Base-by-base conservation (phyloP, 2,888 invertebrate species). In the Villa cingulata region DNA sequence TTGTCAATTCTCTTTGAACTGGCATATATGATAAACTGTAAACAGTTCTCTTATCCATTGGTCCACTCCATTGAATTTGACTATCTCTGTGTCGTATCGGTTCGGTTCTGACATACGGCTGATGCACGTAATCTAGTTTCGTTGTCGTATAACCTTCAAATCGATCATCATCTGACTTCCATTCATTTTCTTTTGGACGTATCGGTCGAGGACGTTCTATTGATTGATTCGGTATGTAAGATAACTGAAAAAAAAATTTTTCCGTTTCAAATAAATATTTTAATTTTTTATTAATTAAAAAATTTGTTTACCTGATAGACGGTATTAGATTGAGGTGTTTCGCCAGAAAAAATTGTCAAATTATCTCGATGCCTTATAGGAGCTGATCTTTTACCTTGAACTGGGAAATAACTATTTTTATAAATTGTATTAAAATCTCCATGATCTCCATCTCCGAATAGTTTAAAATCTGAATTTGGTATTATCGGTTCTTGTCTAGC, bases 131-230 rank as follows among this genome's bases (percentile, higher is more conserved):
- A 68, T 84, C 83, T 61, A 81, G 81, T 37, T 81, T 80, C 53
- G 81, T 78, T 1, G 83, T 84, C 4, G 84, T 83, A 48, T 78
- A 64, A 53, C 79, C 79, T 67, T 81, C 80, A 71, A 83, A 78
- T 16, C 83, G 82, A 0, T 77, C 76, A 46, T 58, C 76, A 45
- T 58, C 66, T 14, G 61, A 56, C 37, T 66, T 46, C 29, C 29
- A 32, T 42, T 46, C 49, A 17, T 63, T 63, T 43, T 58, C 59
- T 46, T 54, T 54, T 7, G 69, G 69, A 1, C 57, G 46, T 43
- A 70, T 65, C 19, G 67, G 59, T 18, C 55, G 51, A 1, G 59
- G 55, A 20, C 63, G 65, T 15, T 47, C 49, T 0, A 56, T 51
- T 10, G 55, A 54, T 45, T 62, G 61, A 3, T 67, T 63, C 9